phyloP scores from a whole-genome alignment of 1,140 invertebrate genomes.

The Trichonephila clavipes region DNA sequence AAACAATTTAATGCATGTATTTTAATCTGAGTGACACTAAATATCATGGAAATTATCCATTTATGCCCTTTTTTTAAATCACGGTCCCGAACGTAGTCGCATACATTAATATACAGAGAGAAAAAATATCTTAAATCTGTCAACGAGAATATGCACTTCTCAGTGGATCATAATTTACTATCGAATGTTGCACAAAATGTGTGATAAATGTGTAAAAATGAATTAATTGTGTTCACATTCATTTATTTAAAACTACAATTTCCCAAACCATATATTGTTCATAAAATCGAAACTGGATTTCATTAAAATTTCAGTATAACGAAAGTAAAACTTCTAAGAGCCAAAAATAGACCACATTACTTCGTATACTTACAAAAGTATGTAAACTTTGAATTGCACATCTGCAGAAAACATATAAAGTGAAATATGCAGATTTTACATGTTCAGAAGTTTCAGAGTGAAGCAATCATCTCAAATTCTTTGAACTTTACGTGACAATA shows the following conservation, averaged over 20 bases:
- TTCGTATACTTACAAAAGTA: background rate
- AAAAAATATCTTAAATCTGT: too few relatives aligned
- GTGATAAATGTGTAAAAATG: too few relatives aligned
- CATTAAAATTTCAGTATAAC: background rate
- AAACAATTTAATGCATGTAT: too few relatives aligned
- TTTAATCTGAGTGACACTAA: too few relatives aligned
- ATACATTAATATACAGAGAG: too few relatives aligned
- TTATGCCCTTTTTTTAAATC: too few relatives aligned
- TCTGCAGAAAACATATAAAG: conserved; percentile 17
- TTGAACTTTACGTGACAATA: background rate
- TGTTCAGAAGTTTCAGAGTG: background rate
- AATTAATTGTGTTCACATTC: too few relatives aligned
- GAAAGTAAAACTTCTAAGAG: background rate
- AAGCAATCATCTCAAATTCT: background rate
- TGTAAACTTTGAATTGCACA: background rate
- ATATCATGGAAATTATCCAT: too few relatives aligned
- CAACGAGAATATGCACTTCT: too few relatives aligned
- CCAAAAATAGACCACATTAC: background rate
- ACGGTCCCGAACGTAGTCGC: too few relatives aligned
- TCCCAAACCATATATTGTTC: background rate
- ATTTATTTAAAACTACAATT: background rate
- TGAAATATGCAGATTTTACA: background rate
- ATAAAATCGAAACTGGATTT: background rate
- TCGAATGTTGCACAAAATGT: too few relatives aligned
- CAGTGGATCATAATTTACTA: too few relatives aligned